Evolutionary conservation across 2,797 vertebrate genomes (phyloP), one percentile per base, ranked within the genome.

Genomic region (Triplophysa bombifrons): DNA sequence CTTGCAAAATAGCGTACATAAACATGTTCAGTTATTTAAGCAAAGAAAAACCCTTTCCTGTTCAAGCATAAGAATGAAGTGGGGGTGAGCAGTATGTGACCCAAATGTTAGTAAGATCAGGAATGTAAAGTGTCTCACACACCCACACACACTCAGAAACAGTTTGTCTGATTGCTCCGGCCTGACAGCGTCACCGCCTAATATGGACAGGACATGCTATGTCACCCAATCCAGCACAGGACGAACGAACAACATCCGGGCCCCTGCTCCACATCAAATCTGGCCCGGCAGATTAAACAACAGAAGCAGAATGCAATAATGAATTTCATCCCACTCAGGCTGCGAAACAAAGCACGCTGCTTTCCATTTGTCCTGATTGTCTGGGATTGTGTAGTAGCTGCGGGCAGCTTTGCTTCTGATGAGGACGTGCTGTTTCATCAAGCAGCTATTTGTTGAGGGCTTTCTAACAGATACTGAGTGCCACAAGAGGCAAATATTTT

Each of bases 221-320:
- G 88, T 93, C 91, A 93, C 89, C 73, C 48, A 76, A 48, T 55
- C 51, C 67, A 53, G 27, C n/a, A 56, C 22, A 8, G 65, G 20
- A 78, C 61, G 34, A 25, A 70, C 50, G 27, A 68, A 14, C 6
- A 60, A 19, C 56, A 60, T 30, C 65, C 27, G 17, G 44, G 34
- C 46, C 55, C n/a, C 63, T 72, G 55, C 61, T 48, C 53, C 51
- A 82, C 63, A 66, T 76, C 51, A 75, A 68, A 77, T 60, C 58
- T 34, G 20, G 34, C 56, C 76, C 41, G 60, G n/a, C 55, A 68
- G 13, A 80, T 67, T 60, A 78, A 55, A 53, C 60, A 7, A 72
- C 51, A 64, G 50, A 68, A 51, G 41, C 48, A 14, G 75, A 27
- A 27, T 27, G 25, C 25, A 27, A 27, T 27, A 27, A 27, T 27